phyloP scores from a whole-genome alignment of 2,113 vertebrate species.

The Psilopsiagon aurifrons region DNA sequence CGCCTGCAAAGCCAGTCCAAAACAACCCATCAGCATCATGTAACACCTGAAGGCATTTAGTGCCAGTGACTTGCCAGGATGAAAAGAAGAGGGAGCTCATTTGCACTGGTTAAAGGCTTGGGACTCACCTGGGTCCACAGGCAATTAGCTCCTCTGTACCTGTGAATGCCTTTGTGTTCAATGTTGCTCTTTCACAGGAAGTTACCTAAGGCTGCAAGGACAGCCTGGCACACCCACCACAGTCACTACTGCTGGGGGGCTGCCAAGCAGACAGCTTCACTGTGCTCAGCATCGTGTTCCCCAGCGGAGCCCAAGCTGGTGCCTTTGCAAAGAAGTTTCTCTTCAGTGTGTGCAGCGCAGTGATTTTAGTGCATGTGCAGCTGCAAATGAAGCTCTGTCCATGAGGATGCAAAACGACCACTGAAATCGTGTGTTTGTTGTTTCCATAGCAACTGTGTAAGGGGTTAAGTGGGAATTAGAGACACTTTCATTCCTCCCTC shows the following conservation, averaged over 20 bases:
- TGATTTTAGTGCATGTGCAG: not conserved
- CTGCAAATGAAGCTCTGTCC: not conserved
- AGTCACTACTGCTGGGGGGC: not conserved
- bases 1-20: not conserved
- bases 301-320: not conserved
- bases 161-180: fast-evolving
- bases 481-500: not conserved
- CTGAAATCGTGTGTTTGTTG: not conserved
- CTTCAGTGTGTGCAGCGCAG: not conserved
- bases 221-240: fast-evolving
- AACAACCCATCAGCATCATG: not conserved
- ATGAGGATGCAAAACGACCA: not conserved
- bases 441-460: slow-evolving; percentile 46
- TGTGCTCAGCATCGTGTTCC: not conserved
- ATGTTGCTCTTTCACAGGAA: not conserved
- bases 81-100: not conserved
- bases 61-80: not conserved
- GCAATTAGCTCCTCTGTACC: not conserved
- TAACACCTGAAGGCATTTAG: not conserved
- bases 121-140: not conserved
- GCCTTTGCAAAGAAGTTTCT: fast-evolving
- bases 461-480: not conserved
- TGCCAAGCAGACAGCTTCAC: not conserved
- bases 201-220: fast-evolving
- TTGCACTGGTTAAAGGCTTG: not conserved